Evolutionary conservation across 2,888 invertebrate genomes (phyloP).

Genomic region (Mythimna impura): DNA sequence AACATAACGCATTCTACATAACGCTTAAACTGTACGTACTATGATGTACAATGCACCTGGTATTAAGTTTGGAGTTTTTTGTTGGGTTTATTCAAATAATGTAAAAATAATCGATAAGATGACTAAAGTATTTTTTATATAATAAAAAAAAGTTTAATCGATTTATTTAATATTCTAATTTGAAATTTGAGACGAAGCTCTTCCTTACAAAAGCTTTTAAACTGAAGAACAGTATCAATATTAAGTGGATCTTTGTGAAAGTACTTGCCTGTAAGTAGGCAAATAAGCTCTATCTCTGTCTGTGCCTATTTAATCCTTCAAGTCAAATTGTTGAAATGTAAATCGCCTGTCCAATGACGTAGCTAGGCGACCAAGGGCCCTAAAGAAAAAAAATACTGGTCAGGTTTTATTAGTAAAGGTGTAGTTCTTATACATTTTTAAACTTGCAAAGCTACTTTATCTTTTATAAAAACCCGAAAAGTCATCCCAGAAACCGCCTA

Average conservation of each 20-base stretch:
- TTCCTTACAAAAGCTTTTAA: background rate
- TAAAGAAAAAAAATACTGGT: too few species aligned
- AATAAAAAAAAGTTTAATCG: background rate
- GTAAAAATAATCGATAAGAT: background rate
- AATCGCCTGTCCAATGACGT: background rate
- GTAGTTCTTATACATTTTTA: too few species aligned
- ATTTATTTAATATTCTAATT: background rate
- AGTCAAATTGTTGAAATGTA: background rate
- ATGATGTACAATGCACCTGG: too few species aligned
- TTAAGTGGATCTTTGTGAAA: background rate
- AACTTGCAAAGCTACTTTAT: too few species aligned
- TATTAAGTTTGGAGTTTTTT: background rate
- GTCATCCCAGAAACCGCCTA: too few species aligned
- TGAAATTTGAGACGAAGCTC: background rate
- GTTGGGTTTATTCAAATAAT: background rate
- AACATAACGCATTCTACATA: too few species aligned
- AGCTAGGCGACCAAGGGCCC: too few species aligned
- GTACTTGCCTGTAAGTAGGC: background rate
- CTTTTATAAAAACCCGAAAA: too few species aligned
- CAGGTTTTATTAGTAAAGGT: too few species aligned
- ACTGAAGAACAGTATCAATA: constrained; percentile 16
- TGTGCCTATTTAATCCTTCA: background rate
- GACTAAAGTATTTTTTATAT: background rate
- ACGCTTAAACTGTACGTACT: background rate
- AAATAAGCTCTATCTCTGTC: background rate